Evolutionary conservation across 2,888 invertebrate species (phyloP), one percentile per base, ranked within the genome.

Genomic region (Paralinhomoeus sp.): DNA sequence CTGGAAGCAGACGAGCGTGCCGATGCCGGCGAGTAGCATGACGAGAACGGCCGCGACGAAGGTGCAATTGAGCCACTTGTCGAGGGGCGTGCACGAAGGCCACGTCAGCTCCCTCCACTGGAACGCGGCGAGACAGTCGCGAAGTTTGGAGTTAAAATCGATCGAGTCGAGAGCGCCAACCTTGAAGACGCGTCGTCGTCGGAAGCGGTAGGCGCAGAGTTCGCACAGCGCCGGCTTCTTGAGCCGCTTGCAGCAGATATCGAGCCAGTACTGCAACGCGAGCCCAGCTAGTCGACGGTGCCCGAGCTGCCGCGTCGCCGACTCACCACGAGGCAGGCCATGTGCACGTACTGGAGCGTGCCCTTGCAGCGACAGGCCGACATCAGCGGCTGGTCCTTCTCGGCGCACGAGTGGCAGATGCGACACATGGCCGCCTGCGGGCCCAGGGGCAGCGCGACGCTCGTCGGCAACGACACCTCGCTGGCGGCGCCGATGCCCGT

Each of bases 161-260:
- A n/a, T 41, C 22, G 15, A 37, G 13, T 37, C 37, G 20, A 18
- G n/a, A 31, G 15, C 7, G 22, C 38, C 24, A 31, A 69, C 69
- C 61, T 67, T 67, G 51, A 70, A 67, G 50, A 65, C 62, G 50
- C 69, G 68, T 53, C 67, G 67, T 53, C 69, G 61, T 43, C 65
- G 60, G 54, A 68, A 70, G 50, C 65, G 64, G 54, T 66, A 71
- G 43, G 67, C 64, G 52, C 70, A 70, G n/a, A 70, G 60, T 55
- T 70, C 70, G 61, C 70, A 70, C 39, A 61, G 58, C 3, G 70
- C 66, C 7, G 67, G 64, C 45, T 65, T 66, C 46, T 64, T 63
- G 41, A 64, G 62, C 49, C 64, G 64, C 44, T 64, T 62, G 27
- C 62, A 62, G 36, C 63, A 65, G 41, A 68, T 65, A 53, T 69